These are phyloP conservation scores for Thera obeliscata DNA, from an alignment of 2,888 invertebrate genomes.

Conservation along the genomic window DNA sequence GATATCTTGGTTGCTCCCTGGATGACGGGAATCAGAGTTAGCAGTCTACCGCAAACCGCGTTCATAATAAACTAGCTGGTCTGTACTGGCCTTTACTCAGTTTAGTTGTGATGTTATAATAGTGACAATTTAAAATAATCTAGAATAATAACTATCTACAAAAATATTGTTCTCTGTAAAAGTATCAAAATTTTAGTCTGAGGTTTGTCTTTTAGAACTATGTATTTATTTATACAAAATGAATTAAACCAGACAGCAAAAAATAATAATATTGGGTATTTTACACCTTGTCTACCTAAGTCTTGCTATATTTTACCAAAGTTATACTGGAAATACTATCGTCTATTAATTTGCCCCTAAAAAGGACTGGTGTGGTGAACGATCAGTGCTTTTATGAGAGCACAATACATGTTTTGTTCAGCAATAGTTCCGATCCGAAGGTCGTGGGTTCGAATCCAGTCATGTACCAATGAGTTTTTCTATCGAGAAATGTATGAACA, in stretches of 20 bases:
- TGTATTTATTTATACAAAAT: too few species aligned
- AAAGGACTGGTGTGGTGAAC: constrained; percentile 1
- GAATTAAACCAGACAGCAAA: not conserved
- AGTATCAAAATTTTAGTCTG: constrained; percentile 6
- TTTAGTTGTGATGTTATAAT: too few species aligned
- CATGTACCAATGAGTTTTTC: too few species aligned
- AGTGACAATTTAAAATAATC: too few species aligned
- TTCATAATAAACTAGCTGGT: not conserved
- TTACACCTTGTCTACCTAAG: too few species aligned
- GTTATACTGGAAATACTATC: too few species aligned
- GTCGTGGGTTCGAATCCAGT: too few species aligned
- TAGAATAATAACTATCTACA: not conserved
- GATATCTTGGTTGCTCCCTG: too few species aligned
- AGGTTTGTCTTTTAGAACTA: not conserved
- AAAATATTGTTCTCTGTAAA: constrained; percentile 8
- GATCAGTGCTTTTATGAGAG: not conserved
- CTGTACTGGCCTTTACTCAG: not conserved
- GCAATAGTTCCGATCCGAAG: not conserved
- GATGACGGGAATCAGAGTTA: too few species aligned
- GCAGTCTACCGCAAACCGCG: too few species aligned
- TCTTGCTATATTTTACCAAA: too few species aligned
- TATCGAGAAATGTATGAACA: too few species aligned
- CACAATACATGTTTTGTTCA: not conserved
- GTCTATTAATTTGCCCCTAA: not conserved
- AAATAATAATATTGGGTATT: not conserved